Percentiles rank a stretch among this genome's conserved stretches.
Evolutionary conservation across 2,888 invertebrate genomes (phyloP).

Genomic region (Oxycera nigricornis): DNA sequence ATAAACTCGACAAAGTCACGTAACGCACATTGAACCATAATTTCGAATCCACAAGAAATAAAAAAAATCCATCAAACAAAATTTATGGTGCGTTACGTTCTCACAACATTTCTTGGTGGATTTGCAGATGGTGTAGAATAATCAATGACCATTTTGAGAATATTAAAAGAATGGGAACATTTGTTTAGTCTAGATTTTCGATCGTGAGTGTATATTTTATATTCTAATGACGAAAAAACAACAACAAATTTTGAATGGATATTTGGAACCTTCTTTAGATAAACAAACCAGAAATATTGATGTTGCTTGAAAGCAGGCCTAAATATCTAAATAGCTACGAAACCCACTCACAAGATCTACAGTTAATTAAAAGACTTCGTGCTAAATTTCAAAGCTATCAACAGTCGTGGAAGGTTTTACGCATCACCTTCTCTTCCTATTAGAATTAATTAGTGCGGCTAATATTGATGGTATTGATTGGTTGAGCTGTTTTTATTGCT

Average conservation of each 20-base stretch:
- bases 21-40: not conserved
- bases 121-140: not conserved
- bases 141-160: not conserved
- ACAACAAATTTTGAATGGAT: no score
- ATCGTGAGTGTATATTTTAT: no score
- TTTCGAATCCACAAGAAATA: not conserved
- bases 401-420: not conserved
- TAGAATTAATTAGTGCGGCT: slow-evolving; percentile 15
- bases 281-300: no score
- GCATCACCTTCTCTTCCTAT: no score
- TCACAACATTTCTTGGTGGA: not conserved
- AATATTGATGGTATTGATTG: not conserved
- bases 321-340: no score
- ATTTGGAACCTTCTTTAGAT: no score
- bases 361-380: not conserved
- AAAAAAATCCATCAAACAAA: not conserved
- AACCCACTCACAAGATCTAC: not conserved
- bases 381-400: not conserved
- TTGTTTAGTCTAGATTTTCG: not conserved
- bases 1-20: not conserved
- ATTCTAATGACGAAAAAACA: no score
- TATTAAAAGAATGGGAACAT: no score
- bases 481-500: not conserved
- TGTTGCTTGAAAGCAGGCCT: no score
- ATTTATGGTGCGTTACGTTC: not conserved